A percentile compares a stretch with the other conserved stretches of the same genome.
Evolutionary conservation across 1,140 invertebrate genomes (phyloP).

Genomic region (Leptonema lineaticorne): DNA sequence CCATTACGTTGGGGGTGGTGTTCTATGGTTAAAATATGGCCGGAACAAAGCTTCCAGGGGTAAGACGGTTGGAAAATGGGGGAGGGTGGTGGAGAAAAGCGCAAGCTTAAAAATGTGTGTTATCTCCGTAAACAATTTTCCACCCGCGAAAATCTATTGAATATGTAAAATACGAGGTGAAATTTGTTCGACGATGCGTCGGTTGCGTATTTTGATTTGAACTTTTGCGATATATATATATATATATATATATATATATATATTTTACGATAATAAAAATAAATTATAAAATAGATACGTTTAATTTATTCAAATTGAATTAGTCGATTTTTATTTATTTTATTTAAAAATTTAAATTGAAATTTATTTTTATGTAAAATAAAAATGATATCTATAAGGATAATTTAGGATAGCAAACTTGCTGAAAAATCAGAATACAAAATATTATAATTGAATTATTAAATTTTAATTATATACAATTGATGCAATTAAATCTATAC

Average conservation of each 20-base stretch:
- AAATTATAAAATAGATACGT: background rate
- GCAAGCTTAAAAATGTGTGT: conserved; percentile 25
- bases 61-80: conserved; percentile 5
- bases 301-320: no score
- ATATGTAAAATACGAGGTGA: background rate
- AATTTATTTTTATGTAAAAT: no score
- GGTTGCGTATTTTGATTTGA: background rate
- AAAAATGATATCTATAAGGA: no score
- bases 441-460: no score
- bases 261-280: background rate
- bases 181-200: background rate
- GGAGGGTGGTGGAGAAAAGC: background rate
- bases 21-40: background rate
- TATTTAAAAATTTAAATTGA: no score
- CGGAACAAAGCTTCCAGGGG: no score
- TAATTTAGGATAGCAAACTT: no score
- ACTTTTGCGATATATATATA: background rate
- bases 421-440: no score
- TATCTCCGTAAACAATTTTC: conserved; percentile 12
- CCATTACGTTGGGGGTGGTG: conserved; percentile 3
- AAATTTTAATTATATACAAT: no score
- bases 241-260: background rate
- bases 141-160: conserved; percentile 2
- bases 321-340: no score
- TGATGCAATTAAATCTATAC: no score